phyloP scores from a whole-genome alignment of 2,113 vertebrate species.

The Tyrannus savana region DNA sequence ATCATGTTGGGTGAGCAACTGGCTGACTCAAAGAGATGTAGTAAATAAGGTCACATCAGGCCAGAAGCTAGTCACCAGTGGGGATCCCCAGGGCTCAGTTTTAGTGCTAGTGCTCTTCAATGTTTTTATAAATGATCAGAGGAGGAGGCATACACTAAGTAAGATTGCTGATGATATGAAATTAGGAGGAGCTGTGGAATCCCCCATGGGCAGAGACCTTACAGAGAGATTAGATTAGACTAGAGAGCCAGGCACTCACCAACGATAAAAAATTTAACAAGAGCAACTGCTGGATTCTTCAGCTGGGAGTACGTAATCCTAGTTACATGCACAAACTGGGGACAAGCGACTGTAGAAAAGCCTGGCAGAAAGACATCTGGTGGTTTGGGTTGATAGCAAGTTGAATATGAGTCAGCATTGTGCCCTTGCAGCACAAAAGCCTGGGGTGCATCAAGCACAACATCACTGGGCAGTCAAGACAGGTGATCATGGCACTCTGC shows the following conservation, averaged over 20 bases:
- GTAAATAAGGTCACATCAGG: neutral
- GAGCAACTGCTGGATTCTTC: neutral
- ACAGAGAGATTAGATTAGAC: neutral
- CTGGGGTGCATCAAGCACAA: neutral
- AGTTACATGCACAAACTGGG: neutral
- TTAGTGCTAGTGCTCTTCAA: neutral
- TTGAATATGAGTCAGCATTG: neutral
- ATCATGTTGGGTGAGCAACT: accelerated
- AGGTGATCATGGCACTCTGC: neutral
- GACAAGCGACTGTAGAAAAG: neutral
- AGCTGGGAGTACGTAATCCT: neutral
- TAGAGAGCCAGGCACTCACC: neutral
- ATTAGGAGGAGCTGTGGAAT: neutral
- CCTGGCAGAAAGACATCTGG: neutral
- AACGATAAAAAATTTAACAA: neutral
- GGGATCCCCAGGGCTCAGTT: neutral
- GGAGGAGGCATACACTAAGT: neutral
- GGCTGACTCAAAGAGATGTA: neutral
- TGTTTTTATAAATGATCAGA: neutral
- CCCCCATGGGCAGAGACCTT: neutral
- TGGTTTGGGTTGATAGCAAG: neutral
- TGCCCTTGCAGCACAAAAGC: neutral
- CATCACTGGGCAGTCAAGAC: neutral
- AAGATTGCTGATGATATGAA: neutral
- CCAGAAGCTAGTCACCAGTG: neutral